Conservation (phyloP, 2,888 invertebrate species). For the Rugalucina vietnamica region DNA sequence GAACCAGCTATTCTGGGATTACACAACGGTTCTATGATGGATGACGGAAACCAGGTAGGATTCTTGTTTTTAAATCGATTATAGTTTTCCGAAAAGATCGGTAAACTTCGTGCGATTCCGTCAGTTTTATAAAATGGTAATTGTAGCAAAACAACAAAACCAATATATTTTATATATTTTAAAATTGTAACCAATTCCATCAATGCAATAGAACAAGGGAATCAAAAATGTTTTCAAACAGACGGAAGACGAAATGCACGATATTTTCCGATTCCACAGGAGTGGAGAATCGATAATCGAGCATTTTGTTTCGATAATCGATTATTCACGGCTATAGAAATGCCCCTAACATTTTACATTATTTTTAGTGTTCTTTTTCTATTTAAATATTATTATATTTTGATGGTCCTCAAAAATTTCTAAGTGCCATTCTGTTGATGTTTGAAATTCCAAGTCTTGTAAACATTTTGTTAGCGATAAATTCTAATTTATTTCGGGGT, state of each 20-base stretch:
- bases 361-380: neutral
- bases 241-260: too few species aligned
- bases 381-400: neutral
- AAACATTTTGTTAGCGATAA: neutral
- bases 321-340: too few species aligned
- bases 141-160: too few species aligned
- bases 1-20: conserved; percentile 90
- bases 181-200: too few species aligned
- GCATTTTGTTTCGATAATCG: too few species aligned
- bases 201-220: too few species aligned
- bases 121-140: too few species aligned
- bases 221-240: too few species aligned
- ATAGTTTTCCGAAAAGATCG: too few species aligned
- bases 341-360: neutral
- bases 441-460: neutral
- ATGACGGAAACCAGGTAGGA: conserved; percentile 82
- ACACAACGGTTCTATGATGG: conserved; percentile 86
- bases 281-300: too few species aligned
- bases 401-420: neutral
- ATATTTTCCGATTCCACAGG: too few species aligned
- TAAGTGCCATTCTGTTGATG: neutral
- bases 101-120: conserved; percentile 17
- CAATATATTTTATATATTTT: too few species aligned
- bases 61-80: neutral
- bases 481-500: neutral